Evolutionary conservation across 2,113 vertebrate genomes (phyloP).

Genomic region (Sminthopsis crassicaudata): DNA sequence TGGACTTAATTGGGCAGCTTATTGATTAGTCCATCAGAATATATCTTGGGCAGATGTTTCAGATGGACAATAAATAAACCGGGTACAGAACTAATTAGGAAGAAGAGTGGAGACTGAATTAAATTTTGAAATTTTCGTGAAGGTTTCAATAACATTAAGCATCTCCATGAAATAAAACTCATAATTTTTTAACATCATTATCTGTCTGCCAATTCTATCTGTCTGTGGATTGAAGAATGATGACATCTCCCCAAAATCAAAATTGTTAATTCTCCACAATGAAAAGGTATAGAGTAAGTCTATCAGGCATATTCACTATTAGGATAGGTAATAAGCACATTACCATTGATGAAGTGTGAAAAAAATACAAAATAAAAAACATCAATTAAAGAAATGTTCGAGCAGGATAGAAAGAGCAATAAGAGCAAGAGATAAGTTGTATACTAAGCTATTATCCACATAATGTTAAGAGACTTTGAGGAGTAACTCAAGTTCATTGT

Average conservation of each 20-base stretch:
- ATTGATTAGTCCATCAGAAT: background rate
- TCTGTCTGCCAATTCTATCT: background rate
- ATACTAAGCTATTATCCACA: background rate
- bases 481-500: background rate
- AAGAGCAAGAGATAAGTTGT: background rate
- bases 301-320: background rate
- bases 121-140: background rate
- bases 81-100: background rate
- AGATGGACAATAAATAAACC: background rate
- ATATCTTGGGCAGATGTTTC: background rate
- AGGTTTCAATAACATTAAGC: background rate
- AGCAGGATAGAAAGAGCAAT: background rate
- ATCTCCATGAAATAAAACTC: background rate
- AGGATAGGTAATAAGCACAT: background rate
- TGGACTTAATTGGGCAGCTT: background rate
- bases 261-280: background rate
- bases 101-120: background rate
- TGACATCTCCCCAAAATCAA: background rate
- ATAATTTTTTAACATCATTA: background rate
- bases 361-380: background rate
- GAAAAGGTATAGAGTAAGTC: background rate
- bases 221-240: background rate
- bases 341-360: background rate
- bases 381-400: background rate
- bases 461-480: background rate